These are phyloP conservation scores for Plutella xylostella DNA, from an alignment of 2,888 invertebrate genomes.

Conservation along the genomic window DNA sequence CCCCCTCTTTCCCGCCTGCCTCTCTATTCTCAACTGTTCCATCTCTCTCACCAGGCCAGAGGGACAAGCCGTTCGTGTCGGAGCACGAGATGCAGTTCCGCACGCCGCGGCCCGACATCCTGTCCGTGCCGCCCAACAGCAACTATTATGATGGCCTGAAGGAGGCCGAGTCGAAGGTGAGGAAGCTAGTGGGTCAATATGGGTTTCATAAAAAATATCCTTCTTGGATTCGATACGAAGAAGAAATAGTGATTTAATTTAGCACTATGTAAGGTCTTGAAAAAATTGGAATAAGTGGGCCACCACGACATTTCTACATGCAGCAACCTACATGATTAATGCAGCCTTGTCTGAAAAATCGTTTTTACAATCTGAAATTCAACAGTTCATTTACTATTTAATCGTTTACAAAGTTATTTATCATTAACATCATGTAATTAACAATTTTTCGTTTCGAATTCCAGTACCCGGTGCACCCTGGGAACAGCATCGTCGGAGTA, in stretches of 20 bases:
- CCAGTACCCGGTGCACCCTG: conserved; percentile 50
- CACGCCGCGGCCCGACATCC: conserved; percentile 78
- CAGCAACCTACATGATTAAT: too few relatives aligned
- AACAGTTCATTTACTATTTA: too few relatives aligned
- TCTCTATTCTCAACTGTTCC: background rate
- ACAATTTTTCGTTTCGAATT: conserved; percentile 18
- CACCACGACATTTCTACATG: too few relatives aligned
- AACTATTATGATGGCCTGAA: conserved; percentile 51
- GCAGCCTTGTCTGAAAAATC: too few relatives aligned
- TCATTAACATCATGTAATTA: background rate
- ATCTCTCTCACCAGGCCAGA: conserved; percentile 63
- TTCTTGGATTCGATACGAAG: too few relatives aligned
- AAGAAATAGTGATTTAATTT: too few relatives aligned
- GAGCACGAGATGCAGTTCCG: conserved; percentile 73
- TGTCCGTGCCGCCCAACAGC: conserved; percentile 62
- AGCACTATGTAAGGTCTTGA: too few relatives aligned
- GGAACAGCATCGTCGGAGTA: conserved; percentile 50
- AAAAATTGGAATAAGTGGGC: too few relatives aligned
- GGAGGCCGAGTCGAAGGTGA: conserved; percentile 50
- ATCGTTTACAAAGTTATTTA: too few relatives aligned
- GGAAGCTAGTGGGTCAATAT: too few relatives aligned
- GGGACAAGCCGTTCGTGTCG: conserved; percentile 78
- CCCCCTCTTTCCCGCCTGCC: background rate
- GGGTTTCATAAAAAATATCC: too few relatives aligned
- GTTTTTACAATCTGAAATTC: too few relatives aligned